Percentiles rank a stretch among this genome's conserved stretches.
Evolutionary conservation across 2,113 vertebrate genomes (phyloP).

Genomic region (Hiodon tergisus): DNA sequence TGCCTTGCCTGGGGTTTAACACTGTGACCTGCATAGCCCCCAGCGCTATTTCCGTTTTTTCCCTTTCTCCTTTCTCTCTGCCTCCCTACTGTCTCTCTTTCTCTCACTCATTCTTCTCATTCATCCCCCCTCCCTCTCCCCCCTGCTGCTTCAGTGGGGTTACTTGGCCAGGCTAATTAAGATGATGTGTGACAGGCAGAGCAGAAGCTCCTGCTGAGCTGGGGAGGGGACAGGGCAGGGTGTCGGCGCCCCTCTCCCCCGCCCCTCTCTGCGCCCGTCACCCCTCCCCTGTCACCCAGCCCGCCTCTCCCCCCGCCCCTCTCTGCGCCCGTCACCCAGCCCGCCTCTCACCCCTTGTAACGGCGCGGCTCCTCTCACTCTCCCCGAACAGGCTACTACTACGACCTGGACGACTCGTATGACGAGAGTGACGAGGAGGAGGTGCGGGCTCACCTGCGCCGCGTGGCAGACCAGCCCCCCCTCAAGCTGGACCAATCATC

Average conservation of each 20-base stretch:
- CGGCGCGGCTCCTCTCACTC: not conserved
- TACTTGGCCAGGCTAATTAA: conserved; percentile 18
- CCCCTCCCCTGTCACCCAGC: too few relatives aligned
- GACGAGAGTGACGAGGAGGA: conserved; percentile 97
- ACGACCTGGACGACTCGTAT: conserved; percentile 94
- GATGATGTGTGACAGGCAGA: conserved; percentile 19
- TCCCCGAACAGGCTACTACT: conserved; percentile 80
- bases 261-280: too few relatives aligned
- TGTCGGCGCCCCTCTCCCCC: not conserved
- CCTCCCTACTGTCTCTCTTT: not conserved
- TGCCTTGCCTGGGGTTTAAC: not conserved
- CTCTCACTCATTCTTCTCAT: not conserved
- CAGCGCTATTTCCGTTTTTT: not conserved
- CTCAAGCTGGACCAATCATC: conserved; percentile 90
- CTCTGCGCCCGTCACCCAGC: not conserved
- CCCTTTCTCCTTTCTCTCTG: not conserved
- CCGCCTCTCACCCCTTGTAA: conserved; percentile 13
- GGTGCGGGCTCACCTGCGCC: conserved; percentile 87
- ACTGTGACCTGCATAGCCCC: too few relatives aligned
- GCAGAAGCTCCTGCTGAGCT: not conserved
- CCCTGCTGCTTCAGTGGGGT: conserved; percentile 3
- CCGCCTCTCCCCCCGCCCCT: too few relatives aligned
- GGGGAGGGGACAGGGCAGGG: not conserved
- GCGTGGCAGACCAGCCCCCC: conserved; percentile 87
- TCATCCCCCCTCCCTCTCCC: not conserved